Base-by-base conservation (phyloP, 2,888 invertebrate genomes). In the Calliphora vomitoria region DNA sequence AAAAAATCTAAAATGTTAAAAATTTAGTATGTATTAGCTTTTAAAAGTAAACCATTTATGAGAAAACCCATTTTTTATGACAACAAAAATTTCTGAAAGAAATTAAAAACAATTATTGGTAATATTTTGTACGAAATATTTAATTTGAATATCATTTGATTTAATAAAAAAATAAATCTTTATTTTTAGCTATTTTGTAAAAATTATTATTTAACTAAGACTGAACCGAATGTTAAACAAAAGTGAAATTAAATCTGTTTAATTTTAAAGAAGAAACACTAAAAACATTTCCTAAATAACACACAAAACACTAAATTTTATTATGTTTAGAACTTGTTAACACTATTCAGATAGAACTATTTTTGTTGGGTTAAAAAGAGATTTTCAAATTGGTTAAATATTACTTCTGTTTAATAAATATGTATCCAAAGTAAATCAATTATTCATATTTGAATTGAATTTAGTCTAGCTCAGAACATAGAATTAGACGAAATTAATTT, bases 191-290 rank as follows among this genome's bases (percentile, higher is more conserved):
- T 58, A 64, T 44, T 58, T 71, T 38, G 55, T 20, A 31, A 55
- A 41, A 53, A 78, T 20, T 84, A 76, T 84, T 69, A 82, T 87
- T 84, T 87, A 79, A 85, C 81, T 85, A 87, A 87, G 87, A 87
- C 87, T 87, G 87, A 87, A 85, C 72, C 44, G 74, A 74, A 69
- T 79, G 74, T 69, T 75, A 35, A 53, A 71, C 62, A 60, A 11
- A 15, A 50, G 3, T 1, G 25, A 72, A 66, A 3, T n/a, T 25
- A 38, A 18, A n/a, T 66, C 62, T 71, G 31, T 68, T 79, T 47
- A 50, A 50, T 50, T 71, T 47, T 13, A 69, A n/a, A 58, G 11
- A 25, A 18, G 6, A 55, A 80, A 79, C 31, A 15, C 47, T n/a
- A 18, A 47, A 47, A 25, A 53, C 53, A 20, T 80, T 69, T 78